Conservation (phyloP, 2,797 vertebrate species). For the Mormyrops attenuatus region DNA sequence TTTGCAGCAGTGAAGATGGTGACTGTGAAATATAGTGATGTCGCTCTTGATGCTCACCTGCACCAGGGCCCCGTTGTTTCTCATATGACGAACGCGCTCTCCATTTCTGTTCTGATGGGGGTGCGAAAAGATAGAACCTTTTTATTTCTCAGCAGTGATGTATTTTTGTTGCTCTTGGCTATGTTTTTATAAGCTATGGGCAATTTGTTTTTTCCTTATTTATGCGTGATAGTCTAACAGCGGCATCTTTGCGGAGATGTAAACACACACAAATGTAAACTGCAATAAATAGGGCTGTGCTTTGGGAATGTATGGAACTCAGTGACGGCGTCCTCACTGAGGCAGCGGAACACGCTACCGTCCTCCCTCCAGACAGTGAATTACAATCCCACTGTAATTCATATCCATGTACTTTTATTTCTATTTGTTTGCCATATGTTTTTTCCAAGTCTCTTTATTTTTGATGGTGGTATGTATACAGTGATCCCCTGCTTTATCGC, state of each 20-base stretch:
- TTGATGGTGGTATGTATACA: neutral
- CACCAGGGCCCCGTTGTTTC: neutral
- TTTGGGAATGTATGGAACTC: neutral
- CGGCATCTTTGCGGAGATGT: neutral
- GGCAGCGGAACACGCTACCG: neutral
- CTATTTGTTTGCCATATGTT: neutral
- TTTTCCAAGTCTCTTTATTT: neutral
- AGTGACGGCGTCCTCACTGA: neutral
- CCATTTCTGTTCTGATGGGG: constrained; percentile 16
- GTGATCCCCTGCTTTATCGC: no score
- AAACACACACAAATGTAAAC: neutral
- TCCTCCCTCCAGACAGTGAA: neutral
- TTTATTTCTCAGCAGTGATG: neutral
- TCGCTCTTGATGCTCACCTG: neutral
- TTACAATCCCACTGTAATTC: neutral
- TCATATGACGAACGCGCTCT: constrained; percentile 23
- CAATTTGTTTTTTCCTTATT: neutral
- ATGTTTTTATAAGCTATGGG: neutral
- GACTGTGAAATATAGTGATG: neutral
- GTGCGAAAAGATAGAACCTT: neutral
- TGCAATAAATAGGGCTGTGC: no score
- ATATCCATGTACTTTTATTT: neutral
- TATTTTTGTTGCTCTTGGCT: constrained; percentile 7
- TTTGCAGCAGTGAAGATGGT: neutral
- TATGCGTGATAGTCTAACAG: neutral